These are phyloP conservation scores for Drosophila multiciliata DNA, from an alignment of 2,888 invertebrate species.

Conservation along the genomic window DNA sequence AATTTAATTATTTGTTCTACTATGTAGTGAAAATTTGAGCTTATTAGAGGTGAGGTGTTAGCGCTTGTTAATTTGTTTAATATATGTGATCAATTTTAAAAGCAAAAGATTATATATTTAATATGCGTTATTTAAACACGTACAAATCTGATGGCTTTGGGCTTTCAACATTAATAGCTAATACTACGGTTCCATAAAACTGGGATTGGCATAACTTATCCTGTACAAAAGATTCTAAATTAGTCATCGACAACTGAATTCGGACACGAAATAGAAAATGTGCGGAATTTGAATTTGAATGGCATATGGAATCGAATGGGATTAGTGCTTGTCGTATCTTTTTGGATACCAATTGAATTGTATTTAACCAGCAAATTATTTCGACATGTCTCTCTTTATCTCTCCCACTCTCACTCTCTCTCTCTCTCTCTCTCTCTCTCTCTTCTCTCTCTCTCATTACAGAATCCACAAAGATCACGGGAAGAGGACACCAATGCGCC, in stretches of 20 bases:
- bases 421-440: too few relatives aligned
- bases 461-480: slow-evolving; percentile 6
- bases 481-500: slow-evolving; percentile 17
- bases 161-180: background rate
- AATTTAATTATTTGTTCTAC: background rate
- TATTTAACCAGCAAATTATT: slow-evolving; percentile 49
- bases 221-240: background rate
- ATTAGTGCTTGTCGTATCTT: slow-evolving; percentile 20
- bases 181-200: background rate
- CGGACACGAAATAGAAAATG: slow-evolving; percentile 53
- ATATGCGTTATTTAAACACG: background rate
- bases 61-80: background rate
- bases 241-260: slow-evolving; percentile 2
- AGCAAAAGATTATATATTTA: background rate
- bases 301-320: slow-evolving; percentile 14
- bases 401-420: too few relatives aligned
- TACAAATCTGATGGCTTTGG: background rate
- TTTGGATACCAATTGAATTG: slow-evolving; percentile 44
- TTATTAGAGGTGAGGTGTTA: background rate
- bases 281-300: slow-evolving; percentile 37
- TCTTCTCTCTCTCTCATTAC: background rate
- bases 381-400: slow-evolving; percentile 4
- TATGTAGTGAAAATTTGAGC: background rate
- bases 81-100: background rate
- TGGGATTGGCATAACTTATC: background rate